Evolutionary conservation across 2,888 invertebrate species (phyloP).

Genomic region (Ormia ochracea): DNA sequence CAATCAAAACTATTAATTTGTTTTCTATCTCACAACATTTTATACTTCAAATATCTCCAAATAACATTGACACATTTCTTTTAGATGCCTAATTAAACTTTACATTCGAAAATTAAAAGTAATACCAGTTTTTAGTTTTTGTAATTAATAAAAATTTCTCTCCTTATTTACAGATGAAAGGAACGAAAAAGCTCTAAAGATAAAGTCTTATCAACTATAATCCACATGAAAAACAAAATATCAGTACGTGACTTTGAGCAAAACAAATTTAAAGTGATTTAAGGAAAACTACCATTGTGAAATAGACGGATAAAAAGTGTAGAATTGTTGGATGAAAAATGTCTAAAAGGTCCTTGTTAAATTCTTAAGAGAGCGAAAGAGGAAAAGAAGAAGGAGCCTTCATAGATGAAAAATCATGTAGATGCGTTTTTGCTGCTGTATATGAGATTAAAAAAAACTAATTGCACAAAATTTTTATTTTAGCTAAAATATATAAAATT

Average conservation of each 20-base stretch:
- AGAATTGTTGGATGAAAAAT: constrained; percentile 8
- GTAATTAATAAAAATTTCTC: neutral
- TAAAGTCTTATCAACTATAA: constrained; percentile 11
- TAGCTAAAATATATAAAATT: constrained; percentile 25
- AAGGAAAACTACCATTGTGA: constrained; percentile 29
- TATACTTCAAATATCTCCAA: too few relatives aligned
- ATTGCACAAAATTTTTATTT: constrained; percentile 45
- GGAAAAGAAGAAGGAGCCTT: neutral
- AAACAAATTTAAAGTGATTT: constrained; percentile 10
- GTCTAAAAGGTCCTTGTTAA: neutral
- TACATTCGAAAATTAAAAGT: neutral
- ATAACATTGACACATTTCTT: too few relatives aligned
- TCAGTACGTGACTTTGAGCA: constrained; percentile 46
- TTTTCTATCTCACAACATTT: too few relatives aligned
- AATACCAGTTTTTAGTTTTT: too few relatives aligned
- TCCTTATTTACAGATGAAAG: constrained; percentile 18
- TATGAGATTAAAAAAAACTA: constrained; percentile 33
- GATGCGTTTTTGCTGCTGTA: neutral
- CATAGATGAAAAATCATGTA: constrained; percentile 27
- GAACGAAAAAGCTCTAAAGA: neutral
- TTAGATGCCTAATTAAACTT: too few relatives aligned
- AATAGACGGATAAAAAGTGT: neutral
- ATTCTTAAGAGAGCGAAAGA: neutral
- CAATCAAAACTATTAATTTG: too few relatives aligned
- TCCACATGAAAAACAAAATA: constrained; percentile 42